These are phyloP conservation scores for Trichomycterus rosablanca DNA, from an alignment of 2,113 vertebrate species.

Conservation along the genomic window DNA sequence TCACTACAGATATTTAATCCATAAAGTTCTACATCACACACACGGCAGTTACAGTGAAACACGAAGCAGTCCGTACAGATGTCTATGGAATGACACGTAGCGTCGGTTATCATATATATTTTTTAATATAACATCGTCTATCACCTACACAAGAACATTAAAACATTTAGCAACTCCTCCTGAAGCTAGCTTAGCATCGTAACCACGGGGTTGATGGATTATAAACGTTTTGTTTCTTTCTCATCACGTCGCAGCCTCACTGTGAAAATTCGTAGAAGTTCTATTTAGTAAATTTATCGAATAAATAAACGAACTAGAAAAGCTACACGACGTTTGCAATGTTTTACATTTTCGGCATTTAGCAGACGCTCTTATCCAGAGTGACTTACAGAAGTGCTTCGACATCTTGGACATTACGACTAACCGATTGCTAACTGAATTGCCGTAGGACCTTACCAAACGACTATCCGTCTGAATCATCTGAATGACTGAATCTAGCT, in stretches of 20 bases:
- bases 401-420: too few relatives aligned
- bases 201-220: background rate
- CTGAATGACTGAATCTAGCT: too few relatives aligned
- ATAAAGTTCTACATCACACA: constrained; percentile 88
- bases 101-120: constrained; percentile 39
- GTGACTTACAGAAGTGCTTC: too few relatives aligned
- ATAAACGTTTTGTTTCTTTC: background rate
- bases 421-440: too few relatives aligned
- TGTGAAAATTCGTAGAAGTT: background rate
- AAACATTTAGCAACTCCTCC: constrained; percentile 94
- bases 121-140: constrained; percentile 85
- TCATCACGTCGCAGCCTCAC: too few relatives aligned
- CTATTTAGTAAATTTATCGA: too few relatives aligned
- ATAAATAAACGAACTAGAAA: too few relatives aligned
- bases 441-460: too few relatives aligned
- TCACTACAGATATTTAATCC: constrained; percentile 91
- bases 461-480: too few relatives aligned
- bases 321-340: too few relatives aligned
- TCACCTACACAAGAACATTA: constrained; percentile 93
- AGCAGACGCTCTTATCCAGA: too few relatives aligned
- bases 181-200: constrained; percentile 82
- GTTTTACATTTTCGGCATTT: too few relatives aligned
- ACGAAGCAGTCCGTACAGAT: constrained; percentile 94
- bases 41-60: constrained; percentile 99
- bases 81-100: constrained; percentile 97